Evolutionary conservation across 2,888 invertebrate genomes (phyloP).

Genomic region (Flexamia atlantica): DNA sequence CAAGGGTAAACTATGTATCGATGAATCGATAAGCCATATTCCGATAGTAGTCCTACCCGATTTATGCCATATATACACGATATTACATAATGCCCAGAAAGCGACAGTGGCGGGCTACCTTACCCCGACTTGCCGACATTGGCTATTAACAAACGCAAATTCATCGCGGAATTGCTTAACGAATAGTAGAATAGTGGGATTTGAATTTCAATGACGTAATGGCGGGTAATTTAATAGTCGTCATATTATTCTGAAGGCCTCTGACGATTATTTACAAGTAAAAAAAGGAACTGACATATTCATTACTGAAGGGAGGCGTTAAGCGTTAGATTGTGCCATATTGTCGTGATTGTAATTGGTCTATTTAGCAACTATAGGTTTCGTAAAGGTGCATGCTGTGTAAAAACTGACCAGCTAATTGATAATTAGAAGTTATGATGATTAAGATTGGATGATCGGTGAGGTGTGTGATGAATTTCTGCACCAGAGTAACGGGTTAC

Average conservation of each 20-base stretch:
- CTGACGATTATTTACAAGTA: slow-evolving; percentile 20
- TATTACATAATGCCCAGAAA: slow-evolving; percentile 23
- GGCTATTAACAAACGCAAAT: slow-evolving; percentile 6
- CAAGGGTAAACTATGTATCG: slow-evolving; percentile 28
- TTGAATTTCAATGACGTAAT: slow-evolving; percentile 35
- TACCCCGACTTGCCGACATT: neutral
- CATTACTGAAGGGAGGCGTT: neutral
- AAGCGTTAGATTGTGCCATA: neutral
- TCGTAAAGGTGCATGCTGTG: no score
- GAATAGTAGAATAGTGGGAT: neutral
- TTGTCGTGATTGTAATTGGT: neutral
- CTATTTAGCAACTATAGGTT: neutral
- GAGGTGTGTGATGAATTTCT: no score
- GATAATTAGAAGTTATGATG: no score
- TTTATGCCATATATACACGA: slow-evolving; percentile 1
- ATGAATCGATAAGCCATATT: neutral
- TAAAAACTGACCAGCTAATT: no score
- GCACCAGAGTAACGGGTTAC: no score
- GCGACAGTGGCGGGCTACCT: slow-evolving; percentile 6
- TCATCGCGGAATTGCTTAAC: slow-evolving; percentile 5
- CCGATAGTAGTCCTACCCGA: slow-evolving; percentile 13
- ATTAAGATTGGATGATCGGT: no score
- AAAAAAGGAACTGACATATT: neutral
- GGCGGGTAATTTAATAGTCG: slow-evolving; percentile 7
- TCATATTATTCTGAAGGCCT: slow-evolving; percentile 43